Percentiles rank a stretch among this genome's conserved stretches.
phyloP scores from a whole-genome alignment of 2,797 vertebrate genomes.

The Allobates femoralis region DNA sequence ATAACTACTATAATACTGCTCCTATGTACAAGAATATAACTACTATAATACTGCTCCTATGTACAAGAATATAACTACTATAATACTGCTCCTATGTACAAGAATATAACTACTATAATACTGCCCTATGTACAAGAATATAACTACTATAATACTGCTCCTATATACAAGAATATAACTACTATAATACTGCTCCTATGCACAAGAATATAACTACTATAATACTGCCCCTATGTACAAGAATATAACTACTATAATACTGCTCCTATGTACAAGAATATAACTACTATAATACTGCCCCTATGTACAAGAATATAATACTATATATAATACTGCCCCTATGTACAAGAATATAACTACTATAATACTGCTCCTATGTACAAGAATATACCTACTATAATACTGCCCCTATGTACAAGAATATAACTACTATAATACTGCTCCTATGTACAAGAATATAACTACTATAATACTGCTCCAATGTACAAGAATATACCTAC shows the following conservation, averaged over 20 bases:
- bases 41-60: constrained; percentile 18
- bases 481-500: not conserved
- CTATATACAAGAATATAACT: constrained; percentile 4
- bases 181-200: constrained; percentile 4
- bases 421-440: constrained; percentile 20
- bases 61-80: constrained; percentile 1
- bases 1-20: constrained; percentile 15
- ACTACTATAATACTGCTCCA: not conserved
- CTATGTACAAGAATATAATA: not conserved
- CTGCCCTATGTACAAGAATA: not conserved
- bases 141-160: constrained; percentile 9
- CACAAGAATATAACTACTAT: constrained; percentile 18
- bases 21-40: constrained; percentile 18
- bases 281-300: not conserved
- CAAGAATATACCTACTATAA: constrained; percentile 4
- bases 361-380: not conserved
- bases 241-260: constrained; percentile 11
- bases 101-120: constrained; percentile 10
- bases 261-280: constrained; percentile 9
- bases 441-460: constrained; percentile 17
- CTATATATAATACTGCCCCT: constrained; percentile 11
- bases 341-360: constrained; percentile 18
- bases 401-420: constrained; percentile 13
- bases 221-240: no score
- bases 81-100: not conserved